Evolutionary conservation across 2,888 invertebrate species (phyloP), one percentile per base, ranked within the genome.

Genomic region (Andricus curvator): DNA sequence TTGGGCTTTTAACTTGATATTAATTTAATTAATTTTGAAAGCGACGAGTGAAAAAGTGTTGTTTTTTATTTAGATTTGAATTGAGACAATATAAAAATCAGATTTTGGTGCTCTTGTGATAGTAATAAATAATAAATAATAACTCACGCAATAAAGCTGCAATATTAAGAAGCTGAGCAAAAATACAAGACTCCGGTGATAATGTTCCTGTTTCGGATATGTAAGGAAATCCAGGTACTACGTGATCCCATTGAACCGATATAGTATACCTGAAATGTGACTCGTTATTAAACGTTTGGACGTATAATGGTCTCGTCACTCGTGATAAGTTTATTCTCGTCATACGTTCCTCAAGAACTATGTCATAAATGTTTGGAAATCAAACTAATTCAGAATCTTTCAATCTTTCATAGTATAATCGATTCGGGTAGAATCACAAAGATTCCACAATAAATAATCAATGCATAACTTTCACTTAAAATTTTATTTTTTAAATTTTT

Each of bases 141-240:
- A 76, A 91, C 93, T 93, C 92, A 94, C 94, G 88, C 56, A 94
- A 87, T 70, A 94, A 89, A 37, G 94, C 94, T 20, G 94, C 93
- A 37, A 95, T 90, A 88, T 95, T 95, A 17, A 95, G 90, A 70
- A 94, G 92, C 88, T 95, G 94, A 15, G 94, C 94, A 91, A 96
- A 96, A 83, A 95, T 93, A 89, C 95, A 95, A 85, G 95, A 95
- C 89, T 95, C 95, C 15, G 95, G 95, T 9, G 94, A 93, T 79
- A 93, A 89, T 0, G 95, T 93, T 20, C 95, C 95, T 17, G 95
- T 94, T 87, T 94, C 94, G 79, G 95, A 95, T 86, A 95, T 95
- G 88, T 94, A 95, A 1, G 95, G 94, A 85, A 94, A 93, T 80
- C 93, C 90, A 37, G 94, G 93, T 78, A 93, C 93, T 22, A 94